phyloP scores from a whole-genome alignment of 2,797 vertebrate species.

The Apogon hyalosoma region DNA sequence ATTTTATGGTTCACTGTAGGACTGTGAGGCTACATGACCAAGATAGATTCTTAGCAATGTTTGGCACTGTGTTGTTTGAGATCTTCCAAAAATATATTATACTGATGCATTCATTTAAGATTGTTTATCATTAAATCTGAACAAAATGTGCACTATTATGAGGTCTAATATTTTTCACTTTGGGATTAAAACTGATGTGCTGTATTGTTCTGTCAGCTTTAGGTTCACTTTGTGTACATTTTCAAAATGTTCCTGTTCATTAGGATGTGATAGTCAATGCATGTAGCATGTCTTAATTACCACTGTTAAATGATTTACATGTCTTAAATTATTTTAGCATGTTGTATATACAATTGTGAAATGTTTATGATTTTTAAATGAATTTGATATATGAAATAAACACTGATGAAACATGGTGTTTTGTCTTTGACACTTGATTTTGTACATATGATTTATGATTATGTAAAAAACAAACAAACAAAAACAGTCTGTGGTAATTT shows the following conservation, averaged over 20 bases:
- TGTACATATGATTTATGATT: background rate
- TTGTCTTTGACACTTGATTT: background rate
- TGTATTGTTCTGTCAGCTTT: slow-evolving; percentile 7
- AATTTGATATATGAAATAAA: slow-evolving; percentile 59
- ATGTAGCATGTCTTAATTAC: slow-evolving; percentile 26
- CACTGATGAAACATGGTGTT: slow-evolving; percentile 7
- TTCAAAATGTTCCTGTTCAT: background rate
- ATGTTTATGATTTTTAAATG: slow-evolving; percentile 40
- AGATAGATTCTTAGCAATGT: slow-evolving; percentile 8
- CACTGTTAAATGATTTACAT: slow-evolving; percentile 7
- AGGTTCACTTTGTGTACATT: background rate
- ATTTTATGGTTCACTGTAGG: background rate
- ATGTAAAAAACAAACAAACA: background rate
- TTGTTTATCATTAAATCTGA: background rate
- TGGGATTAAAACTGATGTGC: background rate
- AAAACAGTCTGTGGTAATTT: background rate
- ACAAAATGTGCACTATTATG: background rate
- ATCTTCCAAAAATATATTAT: background rate
- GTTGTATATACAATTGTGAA: slow-evolving; percentile 46
- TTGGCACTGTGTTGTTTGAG: slow-evolving; percentile 6
- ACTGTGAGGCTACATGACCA: background rate
- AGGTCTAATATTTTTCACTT: background rate
- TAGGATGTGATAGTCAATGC: slow-evolving; percentile 5
- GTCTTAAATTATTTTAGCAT: slow-evolving; percentile 42
- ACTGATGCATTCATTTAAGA: slow-evolving; percentile 1